Base-by-base conservation (phyloP, 2,888 invertebrate species). In the Trichopoda pennipes region DNA sequence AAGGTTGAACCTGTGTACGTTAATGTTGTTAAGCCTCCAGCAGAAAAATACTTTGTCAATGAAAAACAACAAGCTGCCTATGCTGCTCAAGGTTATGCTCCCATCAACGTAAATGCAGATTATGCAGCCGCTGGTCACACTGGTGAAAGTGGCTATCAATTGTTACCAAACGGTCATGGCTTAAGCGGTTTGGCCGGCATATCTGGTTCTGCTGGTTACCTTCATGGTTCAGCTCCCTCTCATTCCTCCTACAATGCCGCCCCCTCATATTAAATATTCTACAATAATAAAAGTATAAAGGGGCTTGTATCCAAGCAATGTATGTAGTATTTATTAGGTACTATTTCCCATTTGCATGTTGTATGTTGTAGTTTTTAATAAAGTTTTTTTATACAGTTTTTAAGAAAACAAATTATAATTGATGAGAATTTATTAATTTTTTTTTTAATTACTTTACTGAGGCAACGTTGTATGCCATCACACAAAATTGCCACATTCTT, bases 1-100 rank as follows among this genome's bases (percentile, higher is more conserved):
- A 90, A 89, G 86, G 90, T 91, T 32, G 90, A 91, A 81, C 91
- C 91, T 28, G 90, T 90, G 42, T 90, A 89, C 78, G 90, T 91
- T 53, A 90, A 91, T 68, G 89, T 91, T 82, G 89, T 90, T 14
- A 90, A 90, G 83, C 90, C 90, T 3, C 89, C 90, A 87, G 89
- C 90, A 89, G 90, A 90, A 85, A 90, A 90, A 75, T 90, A 90
- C 80, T 90, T 88, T 60, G 90, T 90, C 53, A 90, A 90, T 73
- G 90, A 90, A 83, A 90, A 90, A 80, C 86, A 88, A 68, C 89
- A 89, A 73, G 35, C 47, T 19, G 64, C 60, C 53, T 75, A 79
- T n/a, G 80, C 80, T 47, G 28, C 38, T 38, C 38, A 38, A 28
- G 61, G 58, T 44, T 73, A 49, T 42, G 72, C 61, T 38, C 28